phyloP scores from a whole-genome alignment of 2,113 vertebrate species.

The Emydura subglobosa region DNA sequence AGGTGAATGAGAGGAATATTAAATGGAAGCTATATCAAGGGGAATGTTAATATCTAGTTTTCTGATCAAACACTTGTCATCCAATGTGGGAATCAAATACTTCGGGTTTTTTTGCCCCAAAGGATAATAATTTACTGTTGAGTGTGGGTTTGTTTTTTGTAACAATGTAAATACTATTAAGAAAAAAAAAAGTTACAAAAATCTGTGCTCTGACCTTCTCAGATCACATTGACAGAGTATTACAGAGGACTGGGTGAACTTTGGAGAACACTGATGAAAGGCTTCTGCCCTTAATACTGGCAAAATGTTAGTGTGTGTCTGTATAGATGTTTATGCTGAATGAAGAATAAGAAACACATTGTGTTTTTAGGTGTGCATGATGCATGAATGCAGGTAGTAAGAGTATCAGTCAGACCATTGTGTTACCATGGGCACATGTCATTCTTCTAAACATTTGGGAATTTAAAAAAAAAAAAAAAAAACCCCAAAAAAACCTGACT shows the following conservation, averaged over 20 bases:
- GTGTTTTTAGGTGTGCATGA: slow-evolving; percentile 3
- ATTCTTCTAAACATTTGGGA: slow-evolving; percentile 50
- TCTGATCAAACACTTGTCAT: background rate
- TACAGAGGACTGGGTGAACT: background rate
- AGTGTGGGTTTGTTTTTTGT: background rate
- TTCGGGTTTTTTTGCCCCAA: background rate
- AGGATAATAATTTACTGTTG: background rate
- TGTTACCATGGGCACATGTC: slow-evolving; percentile 54
- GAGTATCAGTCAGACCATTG: slow-evolving; percentile 37
- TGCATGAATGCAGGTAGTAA: slow-evolving; percentile 49
- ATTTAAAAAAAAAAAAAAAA: slow-evolving; percentile 14
- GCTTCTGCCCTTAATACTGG: background rate
- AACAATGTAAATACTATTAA: background rate
- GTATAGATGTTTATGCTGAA: background rate
- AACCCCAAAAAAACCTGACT: too few species aligned
- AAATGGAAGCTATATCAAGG: background rate
- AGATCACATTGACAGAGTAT: background rate
- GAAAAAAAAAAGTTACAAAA: background rate
- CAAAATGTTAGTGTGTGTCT: background rate
- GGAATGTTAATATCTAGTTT: background rate
- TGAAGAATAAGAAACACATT: slow-evolving; percentile 8
- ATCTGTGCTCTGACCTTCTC: background rate
- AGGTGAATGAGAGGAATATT: background rate
- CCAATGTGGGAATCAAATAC: background rate
- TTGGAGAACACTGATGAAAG: background rate